phyloP scores from a whole-genome alignment of 2,113 vertebrate genomes.

The Andinoacara biseriatus region DNA sequence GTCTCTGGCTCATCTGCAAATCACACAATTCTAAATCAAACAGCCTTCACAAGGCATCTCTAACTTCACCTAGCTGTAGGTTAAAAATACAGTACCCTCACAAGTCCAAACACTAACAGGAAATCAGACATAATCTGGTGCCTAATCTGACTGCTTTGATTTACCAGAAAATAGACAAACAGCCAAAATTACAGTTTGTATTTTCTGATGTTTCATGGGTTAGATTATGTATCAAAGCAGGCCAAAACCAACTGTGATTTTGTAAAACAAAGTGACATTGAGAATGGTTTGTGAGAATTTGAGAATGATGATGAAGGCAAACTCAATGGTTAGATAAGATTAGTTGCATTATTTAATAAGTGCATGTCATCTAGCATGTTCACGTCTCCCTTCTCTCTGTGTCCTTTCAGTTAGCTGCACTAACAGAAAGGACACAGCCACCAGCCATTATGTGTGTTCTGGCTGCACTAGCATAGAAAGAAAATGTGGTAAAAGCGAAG shows the following conservation, averaged over 20 bases:
- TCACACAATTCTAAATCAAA: slow-evolving; percentile 62
- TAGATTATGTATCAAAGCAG: slow-evolving; percentile 65
- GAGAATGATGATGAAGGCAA: slow-evolving; percentile 61
- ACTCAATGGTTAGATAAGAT: slow-evolving; percentile 22
- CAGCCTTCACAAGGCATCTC: not conserved
- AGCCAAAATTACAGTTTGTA: slow-evolving; percentile 33
- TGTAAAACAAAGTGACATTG: slow-evolving; percentile 58
- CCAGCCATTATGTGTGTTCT: not conserved
- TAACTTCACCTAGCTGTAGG: not conserved
- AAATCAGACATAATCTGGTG: not conserved
- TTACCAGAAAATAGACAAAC: slow-evolving; percentile 47
- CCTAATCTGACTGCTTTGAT: slow-evolving; percentile 36
- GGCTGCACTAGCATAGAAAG: not conserved
- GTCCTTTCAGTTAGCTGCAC: slow-evolving; percentile 39
- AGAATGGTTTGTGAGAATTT: slow-evolving; percentile 44
- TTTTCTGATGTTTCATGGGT: slow-evolving; percentile 49
- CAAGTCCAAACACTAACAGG: not conserved
- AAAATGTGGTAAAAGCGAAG: not conserved
- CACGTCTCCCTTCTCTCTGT: slow-evolving; percentile 14
- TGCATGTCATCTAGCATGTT: slow-evolving; percentile 6
- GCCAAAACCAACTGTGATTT: slow-evolving; percentile 60
- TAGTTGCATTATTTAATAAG: slow-evolving; percentile 12
- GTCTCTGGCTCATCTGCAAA: slow-evolving; percentile 99
- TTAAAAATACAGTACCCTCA: not conserved
- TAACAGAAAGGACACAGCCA: slow-evolving; percentile 20